Percentiles rank a stretch among this genome's conserved stretches.
phyloP scores from a whole-genome alignment of 1,140 invertebrate species.

The Limonius californicus region DNA sequence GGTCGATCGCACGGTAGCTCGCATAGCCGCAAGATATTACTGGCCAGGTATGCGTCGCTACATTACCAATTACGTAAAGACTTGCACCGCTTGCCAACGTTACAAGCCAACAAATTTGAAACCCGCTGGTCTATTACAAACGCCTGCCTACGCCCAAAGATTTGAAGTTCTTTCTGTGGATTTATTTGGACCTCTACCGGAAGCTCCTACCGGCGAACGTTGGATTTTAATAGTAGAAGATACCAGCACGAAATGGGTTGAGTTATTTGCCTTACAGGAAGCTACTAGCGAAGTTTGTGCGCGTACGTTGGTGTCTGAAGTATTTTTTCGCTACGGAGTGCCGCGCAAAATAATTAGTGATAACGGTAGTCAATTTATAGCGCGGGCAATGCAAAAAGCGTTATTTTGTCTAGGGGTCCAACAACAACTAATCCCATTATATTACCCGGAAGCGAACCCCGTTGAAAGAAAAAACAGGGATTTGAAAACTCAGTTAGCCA shows the following conservation, averaged over 20 bases:
- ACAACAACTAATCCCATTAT: conserved; percentile 36
- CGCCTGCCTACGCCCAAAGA: conserved; percentile 17
- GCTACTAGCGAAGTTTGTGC: conserved; percentile 41
- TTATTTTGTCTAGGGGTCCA: conserved; percentile 27
- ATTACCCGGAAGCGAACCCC: conserved; percentile 47
- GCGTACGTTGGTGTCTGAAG: conserved; percentile 36
- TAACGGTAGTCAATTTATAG: conserved; percentile 44
- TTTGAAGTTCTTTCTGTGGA: conserved; percentile 32
- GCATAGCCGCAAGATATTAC: conserved; percentile 33
- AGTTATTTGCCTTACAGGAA: conserved; percentile 23
- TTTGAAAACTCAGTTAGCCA: conserved; percentile 44
- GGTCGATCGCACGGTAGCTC: conserved; percentile 29
- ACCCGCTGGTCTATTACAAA: conserved; percentile 30
- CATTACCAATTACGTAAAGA: conserved; percentile 28
- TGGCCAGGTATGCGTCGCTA: conserved; percentile 37
- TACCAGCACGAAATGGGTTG: conserved; percentile 26
- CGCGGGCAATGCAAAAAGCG: no score
- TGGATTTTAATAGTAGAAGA: conserved; percentile 36
- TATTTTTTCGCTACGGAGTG: conserved; percentile 44
- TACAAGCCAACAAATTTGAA: conserved; percentile 31
- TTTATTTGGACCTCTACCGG: conserved; percentile 33
- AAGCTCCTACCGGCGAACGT: conserved; percentile 9
- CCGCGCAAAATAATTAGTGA: conserved; percentile 41
- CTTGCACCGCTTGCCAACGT: conserved; percentile 24
- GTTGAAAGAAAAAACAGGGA: conserved; percentile 48